Evolutionary conservation across 2,113 vertebrate species (phyloP), one percentile per base, ranked within the genome.

Genomic region (Motacilla tschutschensis): DNA sequence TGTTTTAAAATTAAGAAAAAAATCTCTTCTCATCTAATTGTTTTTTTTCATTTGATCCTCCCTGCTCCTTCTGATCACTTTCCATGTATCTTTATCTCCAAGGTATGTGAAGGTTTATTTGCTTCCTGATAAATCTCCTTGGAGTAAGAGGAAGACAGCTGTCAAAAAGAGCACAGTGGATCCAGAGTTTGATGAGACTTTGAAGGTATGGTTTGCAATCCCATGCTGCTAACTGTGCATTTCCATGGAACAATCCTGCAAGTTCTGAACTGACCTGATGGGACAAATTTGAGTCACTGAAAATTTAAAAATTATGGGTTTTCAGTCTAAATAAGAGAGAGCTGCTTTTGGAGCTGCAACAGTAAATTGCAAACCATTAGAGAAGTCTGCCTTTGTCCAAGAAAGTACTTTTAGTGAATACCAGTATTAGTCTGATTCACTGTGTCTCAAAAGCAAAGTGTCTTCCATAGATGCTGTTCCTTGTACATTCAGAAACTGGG

Each of bases 71-170:
- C 36, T 79, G 29, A 31, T 79, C 33, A 41, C 21, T 70, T 75
- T 36, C 28, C 3, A 11, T 43, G 10, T 44, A n/a, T 82, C 48
- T 19, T 83, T 87, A 8, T 43, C 58, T 46, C 18, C 54, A 67
- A 99, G 99, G 71, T 99, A 98, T n/a, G 96, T 99, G 19, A 99
- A 98, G 87, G 91, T 98, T 78, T 97, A 97, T 63, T 93, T 99
- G 73, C 96, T 99, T 75, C 98, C 98, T 0, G 98, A 98, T 66
- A 98, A 97, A 85, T 97, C 96, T n/a, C 88, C 96, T 41, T 92
- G 80, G 71, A 86, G 88, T 63, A 99, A 99, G 79, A 93, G 97
- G 94, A 99, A 99, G 96, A 99, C 98, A 0, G 24, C 94, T 9
- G 88, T 98, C 46, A 98, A 97, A 84, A 99, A 92, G 95, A 97